Percentiles rank a stretch among this genome's conserved stretches.
Conservation (phyloP, 2,113 vertebrate genomes). For the Stegastes partitus region DNA sequence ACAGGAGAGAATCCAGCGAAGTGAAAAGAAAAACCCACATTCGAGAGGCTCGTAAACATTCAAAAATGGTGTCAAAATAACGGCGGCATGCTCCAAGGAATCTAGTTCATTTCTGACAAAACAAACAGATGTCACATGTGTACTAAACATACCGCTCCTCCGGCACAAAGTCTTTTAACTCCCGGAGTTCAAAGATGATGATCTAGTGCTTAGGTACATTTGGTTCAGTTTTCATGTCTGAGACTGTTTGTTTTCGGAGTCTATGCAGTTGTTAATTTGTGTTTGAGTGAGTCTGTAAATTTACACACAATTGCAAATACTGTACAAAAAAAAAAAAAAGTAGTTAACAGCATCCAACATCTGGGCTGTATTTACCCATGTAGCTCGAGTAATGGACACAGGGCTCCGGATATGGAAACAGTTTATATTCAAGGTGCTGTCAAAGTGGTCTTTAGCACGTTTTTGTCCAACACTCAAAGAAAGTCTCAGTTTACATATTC, state of each 20-base stretch:
- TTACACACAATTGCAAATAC: slow-evolving; percentile 53
- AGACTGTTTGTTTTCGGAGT: slow-evolving; percentile 64
- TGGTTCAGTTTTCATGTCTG: slow-evolving; percentile 52
- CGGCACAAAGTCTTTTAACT: slow-evolving; percentile 56
- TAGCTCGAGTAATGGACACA: not conserved
- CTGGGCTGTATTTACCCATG: slow-evolving; percentile 28
- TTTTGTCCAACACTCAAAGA: not conserved
- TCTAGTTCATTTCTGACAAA: slow-evolving; percentile 66
- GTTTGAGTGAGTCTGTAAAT: slow-evolving; percentile 63
- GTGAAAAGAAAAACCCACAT: slow-evolving; percentile 1
- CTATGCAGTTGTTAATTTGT: slow-evolving; percentile 69
- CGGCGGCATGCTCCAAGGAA: slow-evolving; percentile 40
- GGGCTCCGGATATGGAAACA: not conserved
- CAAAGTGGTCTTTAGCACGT: slow-evolving; percentile 1
- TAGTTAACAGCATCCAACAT: slow-evolving; percentile 19
- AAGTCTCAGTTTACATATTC: not conserved
- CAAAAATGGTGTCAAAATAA: slow-evolving; percentile 61
- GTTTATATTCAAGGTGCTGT: slow-evolving; percentile 13
- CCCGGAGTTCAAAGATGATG: slow-evolving; percentile 61
- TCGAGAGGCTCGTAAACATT: slow-evolving; percentile 1
- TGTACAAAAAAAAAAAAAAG: slow-evolving; percentile 8
- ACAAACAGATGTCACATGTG: slow-evolving; percentile 75
- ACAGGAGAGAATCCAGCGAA: not conserved
- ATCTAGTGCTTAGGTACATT: slow-evolving; percentile 27
- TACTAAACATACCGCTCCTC: slow-evolving; percentile 69